Percentiles rank a stretch among this genome's conserved stretches.
phyloP scores from a whole-genome alignment of 2,888 invertebrate species.

The Plagodis pulveraria region DNA sequence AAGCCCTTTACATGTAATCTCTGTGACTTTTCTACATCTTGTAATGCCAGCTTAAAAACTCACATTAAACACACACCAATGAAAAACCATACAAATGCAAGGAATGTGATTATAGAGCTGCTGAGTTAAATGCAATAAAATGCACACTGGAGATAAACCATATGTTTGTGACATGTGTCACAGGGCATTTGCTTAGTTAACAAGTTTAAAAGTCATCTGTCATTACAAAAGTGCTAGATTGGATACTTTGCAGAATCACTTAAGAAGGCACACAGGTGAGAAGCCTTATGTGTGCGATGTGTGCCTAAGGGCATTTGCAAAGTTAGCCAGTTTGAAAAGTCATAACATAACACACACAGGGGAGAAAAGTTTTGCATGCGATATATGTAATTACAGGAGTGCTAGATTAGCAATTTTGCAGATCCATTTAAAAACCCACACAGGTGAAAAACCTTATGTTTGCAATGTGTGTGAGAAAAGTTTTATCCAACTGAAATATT shows the following conservation, averaged over 20 bases:
- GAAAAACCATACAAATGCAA: background rate
- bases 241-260: too few species aligned
- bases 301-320: background rate
- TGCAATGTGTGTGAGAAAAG: too few species aligned
- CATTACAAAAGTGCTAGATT: background rate
- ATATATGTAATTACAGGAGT: too few species aligned
- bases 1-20: background rate
- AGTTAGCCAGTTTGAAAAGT: background rate
- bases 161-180: background rate
- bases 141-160: background rate
- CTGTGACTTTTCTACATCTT: background rate
- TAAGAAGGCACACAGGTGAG: background rate
- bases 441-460: too few species aligned
- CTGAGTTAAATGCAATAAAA: background rate
- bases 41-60: background rate
- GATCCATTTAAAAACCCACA: too few species aligned
- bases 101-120: background rate
- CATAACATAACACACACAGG: background rate
- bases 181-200: too few species aligned
- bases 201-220: background rate
- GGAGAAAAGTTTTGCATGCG: too few species aligned
- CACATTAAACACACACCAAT: background rate
- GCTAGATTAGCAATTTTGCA: too few species aligned
- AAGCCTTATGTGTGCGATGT: background rate
- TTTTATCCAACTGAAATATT: background rate